These are phyloP conservation scores for Zapus hudsonius DNA, from an alignment of 2,113 vertebrate species.

Conservation along the genomic window DNA sequence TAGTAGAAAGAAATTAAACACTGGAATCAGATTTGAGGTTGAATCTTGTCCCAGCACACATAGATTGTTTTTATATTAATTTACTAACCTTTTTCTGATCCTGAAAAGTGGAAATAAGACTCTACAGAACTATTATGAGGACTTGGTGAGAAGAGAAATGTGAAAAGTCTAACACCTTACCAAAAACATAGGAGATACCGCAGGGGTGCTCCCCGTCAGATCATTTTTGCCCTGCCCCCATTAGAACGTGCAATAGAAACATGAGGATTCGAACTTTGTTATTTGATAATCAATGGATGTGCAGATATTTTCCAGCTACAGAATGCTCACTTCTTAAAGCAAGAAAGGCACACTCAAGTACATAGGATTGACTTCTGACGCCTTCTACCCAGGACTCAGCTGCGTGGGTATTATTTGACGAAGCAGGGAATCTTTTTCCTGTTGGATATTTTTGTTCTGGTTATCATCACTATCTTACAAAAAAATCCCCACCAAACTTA, in stretches of 20 bases:
- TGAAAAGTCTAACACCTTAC: neutral
- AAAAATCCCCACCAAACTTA: neutral
- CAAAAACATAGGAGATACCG: neutral
- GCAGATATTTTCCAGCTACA: neutral
- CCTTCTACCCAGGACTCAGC: neutral
- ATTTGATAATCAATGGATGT: neutral
- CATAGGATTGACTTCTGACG: slow-evolving; percentile 2
- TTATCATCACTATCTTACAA: neutral
- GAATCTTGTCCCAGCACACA: neutral
- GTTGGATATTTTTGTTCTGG: neutral
- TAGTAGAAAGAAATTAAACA: neutral
- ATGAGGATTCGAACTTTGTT: neutral
- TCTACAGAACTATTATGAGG: neutral
- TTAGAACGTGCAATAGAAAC: neutral
- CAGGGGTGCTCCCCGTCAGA: neutral
- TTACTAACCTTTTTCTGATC: neutral
- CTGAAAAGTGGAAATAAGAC: neutral
- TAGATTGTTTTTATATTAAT: neutral
- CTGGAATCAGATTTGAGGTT: slow-evolving; percentile 11
- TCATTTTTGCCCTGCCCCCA: neutral
- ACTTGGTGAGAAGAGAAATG: neutral
- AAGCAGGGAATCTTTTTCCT: neutral
- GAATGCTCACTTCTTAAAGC: neutral
- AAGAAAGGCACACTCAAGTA: neutral
- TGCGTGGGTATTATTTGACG: neutral